Conservation (phyloP, 2,113 vertebrate species). For the Cyrtonyx montezumae region DNA sequence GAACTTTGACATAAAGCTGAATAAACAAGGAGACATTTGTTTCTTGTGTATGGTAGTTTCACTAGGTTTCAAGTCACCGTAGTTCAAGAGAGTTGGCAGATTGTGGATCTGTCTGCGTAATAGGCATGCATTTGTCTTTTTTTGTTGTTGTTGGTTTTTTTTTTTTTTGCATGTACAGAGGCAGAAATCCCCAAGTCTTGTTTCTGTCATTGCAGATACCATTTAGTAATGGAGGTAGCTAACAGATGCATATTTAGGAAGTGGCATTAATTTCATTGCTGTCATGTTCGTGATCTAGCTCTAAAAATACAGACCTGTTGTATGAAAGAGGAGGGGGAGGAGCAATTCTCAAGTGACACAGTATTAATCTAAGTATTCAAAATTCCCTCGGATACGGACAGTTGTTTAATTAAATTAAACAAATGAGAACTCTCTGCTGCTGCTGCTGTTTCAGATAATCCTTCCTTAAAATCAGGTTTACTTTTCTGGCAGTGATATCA, state of each 20-base stretch:
- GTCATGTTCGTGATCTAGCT: neutral
- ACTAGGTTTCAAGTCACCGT: neutral
- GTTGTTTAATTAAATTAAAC: neutral
- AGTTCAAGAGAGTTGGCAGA: neutral
- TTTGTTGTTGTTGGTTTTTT: neutral
- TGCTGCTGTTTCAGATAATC: neutral
- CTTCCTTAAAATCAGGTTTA: neutral
- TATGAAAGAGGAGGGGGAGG: neutral
- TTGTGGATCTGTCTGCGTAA: neutral
- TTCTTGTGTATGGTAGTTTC: neutral
- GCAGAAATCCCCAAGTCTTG: neutral
- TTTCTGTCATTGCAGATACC: neutral
- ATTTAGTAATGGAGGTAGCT: neutral
- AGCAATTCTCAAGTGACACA: neutral
- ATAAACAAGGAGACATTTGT: neutral
- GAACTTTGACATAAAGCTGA: neutral
- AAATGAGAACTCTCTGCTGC: neutral
- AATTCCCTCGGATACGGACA: neutral
- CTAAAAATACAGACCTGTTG: neutral
- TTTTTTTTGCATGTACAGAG: neutral
- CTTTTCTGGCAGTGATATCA: neutral
- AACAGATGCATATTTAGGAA: neutral
- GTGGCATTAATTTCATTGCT: neutral
- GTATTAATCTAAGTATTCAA: neutral
- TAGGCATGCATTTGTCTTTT: neutral